A percentile compares a stretch with the other conserved stretches of the same genome.
Conservation (phyloP, 2,113 vertebrate species). For the Chaetops frenatus region DNA sequence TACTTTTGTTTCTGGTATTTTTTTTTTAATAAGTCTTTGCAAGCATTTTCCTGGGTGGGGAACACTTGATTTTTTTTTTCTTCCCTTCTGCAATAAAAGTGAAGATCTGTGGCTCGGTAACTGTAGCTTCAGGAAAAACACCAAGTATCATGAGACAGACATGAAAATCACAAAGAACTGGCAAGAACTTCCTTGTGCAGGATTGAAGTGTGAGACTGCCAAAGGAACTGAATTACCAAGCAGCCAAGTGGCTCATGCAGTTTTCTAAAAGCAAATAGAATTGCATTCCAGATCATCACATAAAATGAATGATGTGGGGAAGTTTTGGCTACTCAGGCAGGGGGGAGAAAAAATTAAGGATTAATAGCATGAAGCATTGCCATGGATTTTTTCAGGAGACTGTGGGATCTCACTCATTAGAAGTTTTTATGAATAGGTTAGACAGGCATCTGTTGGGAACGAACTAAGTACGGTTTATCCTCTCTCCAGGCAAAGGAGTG, state of each 20-base stretch:
- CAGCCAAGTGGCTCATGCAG: conserved; percentile 35
- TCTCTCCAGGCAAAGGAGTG: neutral
- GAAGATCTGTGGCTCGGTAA: neutral
- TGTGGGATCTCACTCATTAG: neutral
- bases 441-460: conserved; percentile 9
- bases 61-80: neutral
- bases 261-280: conserved; percentile 8
- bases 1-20: neutral
- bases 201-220: conserved; percentile 14
- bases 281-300: conserved; percentile 16
- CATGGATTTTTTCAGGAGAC: neutral
- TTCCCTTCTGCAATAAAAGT: neutral
- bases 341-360: neutral
- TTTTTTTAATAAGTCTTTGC: neutral
- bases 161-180: conserved; percentile 39
- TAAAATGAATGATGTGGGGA: neutral
- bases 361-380: neutral
- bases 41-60: neutral
- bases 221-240: conserved; percentile 16
- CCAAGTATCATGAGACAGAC: neutral
- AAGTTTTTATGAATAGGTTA: conserved; percentile 11
- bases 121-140: conserved; percentile 7
- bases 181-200: neutral
- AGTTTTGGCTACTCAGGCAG: neutral
- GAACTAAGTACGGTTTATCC: conserved; percentile 20